Conservation (phyloP, 1,140 invertebrate genomes). For the Globodera rostochiensis region DNA sequence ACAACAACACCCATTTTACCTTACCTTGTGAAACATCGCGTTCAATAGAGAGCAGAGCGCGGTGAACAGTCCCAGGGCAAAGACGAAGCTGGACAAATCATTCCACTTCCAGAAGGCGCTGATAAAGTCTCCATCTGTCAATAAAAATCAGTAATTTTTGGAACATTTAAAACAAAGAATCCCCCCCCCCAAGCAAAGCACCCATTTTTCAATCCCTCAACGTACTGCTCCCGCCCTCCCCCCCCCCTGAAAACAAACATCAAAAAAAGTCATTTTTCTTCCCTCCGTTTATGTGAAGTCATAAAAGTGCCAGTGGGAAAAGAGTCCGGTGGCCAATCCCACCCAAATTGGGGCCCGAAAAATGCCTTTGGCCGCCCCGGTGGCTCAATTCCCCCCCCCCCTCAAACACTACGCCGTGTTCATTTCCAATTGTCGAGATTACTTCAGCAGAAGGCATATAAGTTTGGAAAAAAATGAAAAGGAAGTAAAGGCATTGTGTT, state of each 20-base stretch:
- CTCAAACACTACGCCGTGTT: too few species aligned
- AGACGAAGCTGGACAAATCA: constrained; percentile 91
- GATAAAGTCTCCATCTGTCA: constrained; percentile 61
- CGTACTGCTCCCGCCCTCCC: too few species aligned
- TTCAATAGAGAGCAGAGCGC: constrained; percentile 80
- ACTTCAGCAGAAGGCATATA: not conserved
- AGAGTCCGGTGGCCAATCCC: not conserved
- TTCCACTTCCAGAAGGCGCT: constrained; percentile 97
- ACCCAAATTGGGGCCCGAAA: not conserved
- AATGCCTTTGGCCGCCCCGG: not conserved
- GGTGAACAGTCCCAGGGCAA: constrained; percentile 86
- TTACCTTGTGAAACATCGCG: constrained; percentile 80
- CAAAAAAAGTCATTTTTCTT: not conserved
- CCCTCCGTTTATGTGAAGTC: not conserved
- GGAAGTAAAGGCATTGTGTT: not conserved
- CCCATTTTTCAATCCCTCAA: too few species aligned
- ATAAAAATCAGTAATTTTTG: constrained; percentile 4
- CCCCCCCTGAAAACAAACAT: not conserved
- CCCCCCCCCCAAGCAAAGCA: not conserved
- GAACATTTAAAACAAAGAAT: not conserved
- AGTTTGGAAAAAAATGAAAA: not conserved
- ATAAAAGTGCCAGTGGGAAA: not conserved
- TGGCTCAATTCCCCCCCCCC: not conserved
- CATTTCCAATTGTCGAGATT: not conserved
- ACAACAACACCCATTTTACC: not conserved